These are phyloP conservation scores for Labeo rohita DNA, from an alignment of 2,113 vertebrate species.

Conservation along the genomic window DNA sequence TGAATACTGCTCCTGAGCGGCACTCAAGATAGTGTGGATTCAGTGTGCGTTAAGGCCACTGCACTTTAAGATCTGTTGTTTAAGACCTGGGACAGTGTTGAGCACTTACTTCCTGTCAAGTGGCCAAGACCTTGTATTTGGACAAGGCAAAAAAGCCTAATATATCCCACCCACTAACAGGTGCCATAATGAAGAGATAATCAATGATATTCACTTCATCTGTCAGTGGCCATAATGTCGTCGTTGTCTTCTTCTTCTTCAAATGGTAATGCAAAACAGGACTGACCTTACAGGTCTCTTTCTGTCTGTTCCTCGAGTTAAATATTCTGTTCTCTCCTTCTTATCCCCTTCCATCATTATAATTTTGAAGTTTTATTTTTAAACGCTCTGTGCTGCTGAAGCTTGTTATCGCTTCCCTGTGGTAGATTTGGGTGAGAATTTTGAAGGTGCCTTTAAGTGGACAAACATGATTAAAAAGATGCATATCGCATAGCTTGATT, in stretches of 20 bases:
- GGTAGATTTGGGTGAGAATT: conserved; percentile 22
- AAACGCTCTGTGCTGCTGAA: background rate
- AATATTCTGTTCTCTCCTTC: background rate
- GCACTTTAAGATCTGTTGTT: no score
- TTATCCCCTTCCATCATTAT: background rate
- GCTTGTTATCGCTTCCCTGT: conserved; percentile 18
- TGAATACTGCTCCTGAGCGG: no score
- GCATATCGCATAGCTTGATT: conserved; percentile 68
- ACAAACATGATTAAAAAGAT: conserved; percentile 59
- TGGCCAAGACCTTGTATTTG: no score
- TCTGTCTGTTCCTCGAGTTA: background rate
- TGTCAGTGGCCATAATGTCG: no score
- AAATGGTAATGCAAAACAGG: background rate
- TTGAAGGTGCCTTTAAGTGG: conserved; percentile 56
- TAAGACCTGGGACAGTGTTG: no score
- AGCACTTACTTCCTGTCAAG: no score
- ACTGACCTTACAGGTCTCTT: background rate
- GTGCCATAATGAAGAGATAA: no score
- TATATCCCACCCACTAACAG: no score
- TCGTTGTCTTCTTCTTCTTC: background rate
- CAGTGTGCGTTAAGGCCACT: no score
- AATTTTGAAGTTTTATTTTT: background rate
- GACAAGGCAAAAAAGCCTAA: no score
- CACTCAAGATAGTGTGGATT: no score
- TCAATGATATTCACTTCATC: no score